phyloP scores from a whole-genome alignment of 2,888 invertebrate genomes.

The Nycteola revayana region DNA sequence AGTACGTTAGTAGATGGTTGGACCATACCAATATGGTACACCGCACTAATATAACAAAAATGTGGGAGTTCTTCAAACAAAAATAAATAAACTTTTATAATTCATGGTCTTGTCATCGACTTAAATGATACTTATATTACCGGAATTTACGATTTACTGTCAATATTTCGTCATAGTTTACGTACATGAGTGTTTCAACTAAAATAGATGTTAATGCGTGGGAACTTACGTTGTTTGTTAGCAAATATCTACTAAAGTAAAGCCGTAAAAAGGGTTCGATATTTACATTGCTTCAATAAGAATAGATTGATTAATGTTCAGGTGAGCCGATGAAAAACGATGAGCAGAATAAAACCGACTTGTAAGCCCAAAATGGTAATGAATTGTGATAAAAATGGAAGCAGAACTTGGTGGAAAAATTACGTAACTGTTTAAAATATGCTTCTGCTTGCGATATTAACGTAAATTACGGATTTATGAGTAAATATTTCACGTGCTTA shows the following conservation, averaged over 20 bases:
- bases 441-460: too few relatives aligned
- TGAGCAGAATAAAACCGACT: slow-evolving; percentile 22
- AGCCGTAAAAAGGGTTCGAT: slow-evolving; percentile 35
- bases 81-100: slow-evolving; percentile 13
- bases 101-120: slow-evolving; percentile 30
- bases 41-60: slow-evolving; percentile 8
- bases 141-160: slow-evolving; percentile 26
- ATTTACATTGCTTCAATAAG: slow-evolving; percentile 34
- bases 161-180: slow-evolving; percentile 19
- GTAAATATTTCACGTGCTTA: too few relatives aligned
- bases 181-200: too few relatives aligned
- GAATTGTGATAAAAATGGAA: slow-evolving; percentile 8
- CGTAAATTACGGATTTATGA: too few relatives aligned
- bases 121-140: slow-evolving; percentile 16
- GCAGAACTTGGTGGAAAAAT: too few relatives aligned
- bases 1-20: too few relatives aligned
- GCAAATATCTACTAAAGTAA: slow-evolving; percentile 34
- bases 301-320: slow-evolving; percentile 35
- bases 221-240: slow-evolving; percentile 30
- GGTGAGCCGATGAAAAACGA: slow-evolving; percentile 28
- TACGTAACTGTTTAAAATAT: too few relatives aligned
- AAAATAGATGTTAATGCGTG: slow-evolving; percentile 19
- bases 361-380: slow-evolving; percentile 8
- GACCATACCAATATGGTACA: background rate
- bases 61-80: slow-evolving; percentile 19